Percentiles rank a stretch among this genome's conserved stretches.
Evolutionary conservation across 2,113 vertebrate species (phyloP).

Genomic region (Thymallus thymallus): DNA sequence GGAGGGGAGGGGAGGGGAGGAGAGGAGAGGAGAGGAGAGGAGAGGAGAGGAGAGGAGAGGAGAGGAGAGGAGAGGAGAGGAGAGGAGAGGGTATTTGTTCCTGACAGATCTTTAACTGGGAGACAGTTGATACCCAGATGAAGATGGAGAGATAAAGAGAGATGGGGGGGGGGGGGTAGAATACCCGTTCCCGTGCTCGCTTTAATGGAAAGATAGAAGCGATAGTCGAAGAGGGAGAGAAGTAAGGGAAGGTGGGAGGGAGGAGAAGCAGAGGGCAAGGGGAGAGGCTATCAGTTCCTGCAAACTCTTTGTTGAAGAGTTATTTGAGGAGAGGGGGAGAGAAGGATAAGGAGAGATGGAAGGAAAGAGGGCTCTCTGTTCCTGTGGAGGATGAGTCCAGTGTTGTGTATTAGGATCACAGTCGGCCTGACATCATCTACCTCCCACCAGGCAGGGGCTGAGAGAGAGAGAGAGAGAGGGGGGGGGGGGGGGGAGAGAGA

Average conservation of each 20-base stretch:
- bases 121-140: background rate
- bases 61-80: slow-evolving; percentile 12
- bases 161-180: background rate
- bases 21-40: slow-evolving; percentile 31
- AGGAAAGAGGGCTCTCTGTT: slow-evolving; percentile 29
- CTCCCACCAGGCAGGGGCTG: slow-evolving; percentile 32
- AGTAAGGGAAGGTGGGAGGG: background rate
- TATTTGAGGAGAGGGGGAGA: slow-evolving; percentile 53
- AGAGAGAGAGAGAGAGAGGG: slow-evolving; percentile 22
- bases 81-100: slow-evolving; percentile 57
- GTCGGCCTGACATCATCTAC: slow-evolving; percentile 42
- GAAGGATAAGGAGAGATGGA: slow-evolving; percentile 29
- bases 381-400: slow-evolving; percentile 44
- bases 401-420: slow-evolving; percentile 55
- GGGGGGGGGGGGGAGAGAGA: too few species aligned
- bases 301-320: slow-evolving; percentile 48
- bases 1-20: too few species aligned
- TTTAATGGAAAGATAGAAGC: background rate
- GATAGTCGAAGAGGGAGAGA: background rate
- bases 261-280: background rate
- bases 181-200: background rate
- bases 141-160: slow-evolving; percentile 2
- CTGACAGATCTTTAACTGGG: slow-evolving; percentile 14
- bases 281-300: background rate
- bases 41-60: slow-evolving; percentile 22